These are phyloP conservation scores for Phylloscopus whistleri DNA, from an alignment of 2,113 vertebrate genomes.

Conservation along the genomic window DNA sequence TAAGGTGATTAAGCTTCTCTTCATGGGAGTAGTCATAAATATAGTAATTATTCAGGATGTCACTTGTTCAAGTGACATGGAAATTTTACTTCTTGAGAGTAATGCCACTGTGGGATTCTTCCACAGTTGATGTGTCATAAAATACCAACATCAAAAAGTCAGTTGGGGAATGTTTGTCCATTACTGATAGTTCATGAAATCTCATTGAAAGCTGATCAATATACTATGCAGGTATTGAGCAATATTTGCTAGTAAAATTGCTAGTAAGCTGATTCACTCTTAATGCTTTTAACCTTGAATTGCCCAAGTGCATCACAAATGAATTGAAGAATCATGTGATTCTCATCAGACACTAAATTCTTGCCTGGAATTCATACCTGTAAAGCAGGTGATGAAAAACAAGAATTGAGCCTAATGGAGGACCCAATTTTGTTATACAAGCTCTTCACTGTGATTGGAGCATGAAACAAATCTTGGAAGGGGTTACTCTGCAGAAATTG, in stretches of 20 bases:
- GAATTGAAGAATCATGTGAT: neutral
- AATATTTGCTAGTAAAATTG: constrained; percentile 2
- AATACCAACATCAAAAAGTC: neutral
- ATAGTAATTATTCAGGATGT: neutral
- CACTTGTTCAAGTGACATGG: neutral
- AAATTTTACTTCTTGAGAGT: neutral
- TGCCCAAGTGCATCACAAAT: neutral
- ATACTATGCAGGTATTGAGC: neutral
- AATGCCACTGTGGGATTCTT: neutral
- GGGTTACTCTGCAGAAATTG: neutral
- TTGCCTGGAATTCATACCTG: neutral
- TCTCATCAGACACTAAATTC: neutral
- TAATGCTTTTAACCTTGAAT: constrained; percentile 6
- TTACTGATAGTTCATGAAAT: neutral
- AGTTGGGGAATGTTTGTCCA: neutral
- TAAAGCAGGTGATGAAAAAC: neutral
- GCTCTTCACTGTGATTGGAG: constrained; percentile 38
- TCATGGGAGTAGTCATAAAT: neutral
- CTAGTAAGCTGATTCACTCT: neutral
- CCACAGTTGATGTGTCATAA: neutral
- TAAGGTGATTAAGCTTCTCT: neutral
- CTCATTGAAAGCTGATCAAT: neutral
- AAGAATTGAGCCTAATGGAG: neutral
- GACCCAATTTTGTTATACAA: neutral
- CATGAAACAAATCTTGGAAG: neutral